phyloP scores from a whole-genome alignment of 1,140 invertebrate genomes.

The Streblospio benedicti region DNA sequence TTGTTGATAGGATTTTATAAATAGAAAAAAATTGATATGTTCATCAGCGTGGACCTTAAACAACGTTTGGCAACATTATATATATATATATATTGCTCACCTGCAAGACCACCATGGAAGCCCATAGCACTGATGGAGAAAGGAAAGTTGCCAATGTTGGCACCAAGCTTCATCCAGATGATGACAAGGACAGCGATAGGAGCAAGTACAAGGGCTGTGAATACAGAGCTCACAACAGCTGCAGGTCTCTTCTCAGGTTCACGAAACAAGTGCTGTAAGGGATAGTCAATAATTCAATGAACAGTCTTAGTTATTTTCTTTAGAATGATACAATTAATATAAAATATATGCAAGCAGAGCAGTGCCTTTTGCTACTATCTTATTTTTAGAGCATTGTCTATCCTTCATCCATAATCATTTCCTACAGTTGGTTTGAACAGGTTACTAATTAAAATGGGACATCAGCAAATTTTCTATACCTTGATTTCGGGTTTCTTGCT shows the following conservation, averaged over 20 bases:
- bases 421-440: no score
- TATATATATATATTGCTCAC: slow-evolving; percentile 52
- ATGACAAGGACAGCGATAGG: slow-evolving; percentile 76
- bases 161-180: slow-evolving; percentile 78
- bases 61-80: no score
- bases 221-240: slow-evolving; percentile 75
- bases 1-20: no score
- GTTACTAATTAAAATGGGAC: no score
- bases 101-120: slow-evolving; percentile 76
- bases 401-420: not conserved
- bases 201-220: slow-evolving; percentile 71
- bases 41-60: no score
- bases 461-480: slow-evolving; percentile 40
- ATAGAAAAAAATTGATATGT: no score
- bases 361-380: not conserved
- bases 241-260: slow-evolving; percentile 83
- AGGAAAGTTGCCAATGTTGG: slow-evolving; percentile 80
- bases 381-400: not conserved
- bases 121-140: slow-evolving; percentile 67
- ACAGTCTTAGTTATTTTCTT: no score
- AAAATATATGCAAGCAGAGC: no score
- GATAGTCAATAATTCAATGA: slow-evolving; percentile 27
- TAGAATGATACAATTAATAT: no score
- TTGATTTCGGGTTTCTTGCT: slow-evolving; percentile 73
- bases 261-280: slow-evolving; percentile 79